These are phyloP conservation scores for Cryptotermes secundus DNA, from an alignment of 1,140 invertebrate species.

Conservation along the genomic window DNA sequence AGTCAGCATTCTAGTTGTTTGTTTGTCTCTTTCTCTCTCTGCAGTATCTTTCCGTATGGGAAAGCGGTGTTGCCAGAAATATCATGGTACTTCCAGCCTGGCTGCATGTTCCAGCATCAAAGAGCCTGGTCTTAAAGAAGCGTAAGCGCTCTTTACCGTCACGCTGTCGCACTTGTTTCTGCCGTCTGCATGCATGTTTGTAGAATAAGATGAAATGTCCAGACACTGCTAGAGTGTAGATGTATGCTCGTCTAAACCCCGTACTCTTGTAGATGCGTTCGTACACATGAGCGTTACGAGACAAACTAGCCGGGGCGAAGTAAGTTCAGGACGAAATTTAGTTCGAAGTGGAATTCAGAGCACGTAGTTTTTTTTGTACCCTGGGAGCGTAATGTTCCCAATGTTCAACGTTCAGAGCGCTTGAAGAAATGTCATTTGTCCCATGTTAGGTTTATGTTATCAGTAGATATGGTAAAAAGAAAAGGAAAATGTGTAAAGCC, in stretches of 20 bases:
- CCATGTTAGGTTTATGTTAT: no score
- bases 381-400: no score
- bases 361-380: no score
- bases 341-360: not conserved
- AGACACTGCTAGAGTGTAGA: not conserved
- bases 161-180: not conserved
- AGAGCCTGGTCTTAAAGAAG: not conserved
- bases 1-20: no score
- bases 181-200: not conserved
- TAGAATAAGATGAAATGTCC: not conserved
- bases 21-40: not conserved
- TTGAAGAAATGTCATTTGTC: no score
- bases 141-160: not conserved
- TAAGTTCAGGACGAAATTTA: not conserved
- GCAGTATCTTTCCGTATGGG: not conserved
- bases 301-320: not conserved
- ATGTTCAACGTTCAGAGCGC: no score
- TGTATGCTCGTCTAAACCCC: not conserved
- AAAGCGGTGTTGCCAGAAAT: not conserved
- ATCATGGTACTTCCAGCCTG: not conserved
- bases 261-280: not conserved
- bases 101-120: not conserved
- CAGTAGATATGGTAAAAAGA: no score
- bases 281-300: not conserved
- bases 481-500: no score